Evolutionary conservation across 2,888 invertebrate species (phyloP).

Genomic region (Corythucha ciliata): DNA sequence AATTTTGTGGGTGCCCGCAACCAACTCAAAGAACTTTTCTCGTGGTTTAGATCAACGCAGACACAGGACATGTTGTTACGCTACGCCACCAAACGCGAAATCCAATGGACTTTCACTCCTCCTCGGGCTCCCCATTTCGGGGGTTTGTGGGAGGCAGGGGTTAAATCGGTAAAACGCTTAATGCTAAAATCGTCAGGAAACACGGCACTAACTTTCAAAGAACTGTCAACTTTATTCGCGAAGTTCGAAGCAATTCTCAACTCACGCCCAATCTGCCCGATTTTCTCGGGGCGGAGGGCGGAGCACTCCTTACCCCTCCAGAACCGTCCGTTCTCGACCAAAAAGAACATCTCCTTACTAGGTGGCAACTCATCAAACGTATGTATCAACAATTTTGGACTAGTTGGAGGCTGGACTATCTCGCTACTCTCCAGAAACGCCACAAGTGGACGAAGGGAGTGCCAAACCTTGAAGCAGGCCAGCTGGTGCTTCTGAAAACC

Average conservation of each 20-base stretch:
- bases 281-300: slow-evolving; percentile 35
- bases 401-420: slow-evolving; percentile 28
- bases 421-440: slow-evolving; percentile 21
- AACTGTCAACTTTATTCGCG: slow-evolving; percentile 34
- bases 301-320: slow-evolving; percentile 31
- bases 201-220: slow-evolving; percentile 34
- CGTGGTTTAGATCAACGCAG: no score
- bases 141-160: slow-evolving; percentile 19
- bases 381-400: slow-evolving; percentile 33
- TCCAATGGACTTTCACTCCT: no score
- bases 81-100: no score
- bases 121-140: no score
- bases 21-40: no score
- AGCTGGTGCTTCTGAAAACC: slow-evolving; percentile 21
- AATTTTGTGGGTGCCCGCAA: no score
- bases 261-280: slow-evolving; percentile 36
- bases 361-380: slow-evolving; percentile 30
- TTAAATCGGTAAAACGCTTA: slow-evolving; percentile 37
- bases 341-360: slow-evolving; percentile 24
- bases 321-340: slow-evolving; percentile 30
- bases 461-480: slow-evolving; percentile 14
- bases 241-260: slow-evolving; percentile 38
- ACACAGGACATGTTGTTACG: no score
- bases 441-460: slow-evolving; percentile 20
- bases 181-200: slow-evolving; percentile 31